A percentile compares a stretch with the other conserved stretches of the same genome.
phyloP scores from a whole-genome alignment of 2,797 vertebrate genomes.

The Schizopygopsis malacanthus region DNA sequence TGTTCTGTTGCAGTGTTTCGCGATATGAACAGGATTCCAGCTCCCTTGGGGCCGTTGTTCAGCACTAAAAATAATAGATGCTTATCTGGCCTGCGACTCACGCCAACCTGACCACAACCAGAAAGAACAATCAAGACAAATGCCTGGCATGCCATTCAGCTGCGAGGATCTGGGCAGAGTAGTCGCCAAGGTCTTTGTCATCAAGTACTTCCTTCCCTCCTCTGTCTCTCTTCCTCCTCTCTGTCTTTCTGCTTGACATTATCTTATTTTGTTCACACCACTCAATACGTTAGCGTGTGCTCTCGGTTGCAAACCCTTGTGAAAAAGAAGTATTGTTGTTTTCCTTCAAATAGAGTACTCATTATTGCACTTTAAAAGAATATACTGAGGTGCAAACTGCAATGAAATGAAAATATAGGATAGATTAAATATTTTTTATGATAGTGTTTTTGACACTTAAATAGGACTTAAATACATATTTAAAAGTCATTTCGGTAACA shows the following conservation, averaged over 20 bases:
- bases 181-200: constrained; percentile 63
- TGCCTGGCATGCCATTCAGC: constrained; percentile 72
- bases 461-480: not conserved
- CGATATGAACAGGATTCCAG: constrained; percentile 65
- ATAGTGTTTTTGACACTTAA: not conserved
- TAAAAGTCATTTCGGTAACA: not conserved
- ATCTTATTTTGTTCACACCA: not conserved
- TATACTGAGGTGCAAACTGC: not conserved
- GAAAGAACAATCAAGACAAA: constrained; percentile 78
- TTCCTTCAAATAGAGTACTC: not conserved
- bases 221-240: not conserved
- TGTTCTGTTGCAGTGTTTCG: constrained; percentile 36
- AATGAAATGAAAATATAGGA: not conserved
- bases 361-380: not conserved
- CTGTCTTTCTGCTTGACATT: constrained; percentile 8
- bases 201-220: constrained; percentile 69
- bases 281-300: not conserved
- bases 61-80: constrained; percentile 76
- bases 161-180: constrained; percentile 61
- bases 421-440: not conserved
- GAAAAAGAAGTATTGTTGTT: not conserved
- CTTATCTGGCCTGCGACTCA: constrained; percentile 72
- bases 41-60: constrained; percentile 63
- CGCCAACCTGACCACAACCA: constrained; percentile 64
- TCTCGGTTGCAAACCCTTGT: not conserved